Percentiles rank a stretch among this genome's conserved stretches.
Evolutionary conservation across 2,888 invertebrate species (phyloP).

Genomic region (Apoderus coryli): DNA sequence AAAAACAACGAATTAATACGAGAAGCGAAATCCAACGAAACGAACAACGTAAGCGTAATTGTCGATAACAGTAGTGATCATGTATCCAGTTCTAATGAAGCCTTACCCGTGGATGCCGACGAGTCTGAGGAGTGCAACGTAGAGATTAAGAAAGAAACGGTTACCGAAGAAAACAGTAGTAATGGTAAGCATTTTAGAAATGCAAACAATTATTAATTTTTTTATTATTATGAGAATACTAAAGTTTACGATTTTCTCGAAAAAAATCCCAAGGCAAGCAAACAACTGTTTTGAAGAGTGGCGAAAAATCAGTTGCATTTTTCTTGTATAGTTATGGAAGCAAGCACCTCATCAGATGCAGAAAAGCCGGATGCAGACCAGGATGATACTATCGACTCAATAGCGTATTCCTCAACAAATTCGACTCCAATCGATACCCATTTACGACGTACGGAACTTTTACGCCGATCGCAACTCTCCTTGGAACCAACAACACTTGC

Average conservation of each 20-base stretch:
- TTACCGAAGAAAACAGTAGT: conserved; percentile 17
- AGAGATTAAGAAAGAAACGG: conserved; percentile 21
- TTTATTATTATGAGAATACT: no score
- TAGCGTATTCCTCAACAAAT: conserved; percentile 35
- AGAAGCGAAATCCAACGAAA: no score
- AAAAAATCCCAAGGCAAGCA: no score
- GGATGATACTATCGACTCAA: conserved; percentile 61
- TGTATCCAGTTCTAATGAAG: conserved; percentile 33
- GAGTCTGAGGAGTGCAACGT: conserved; percentile 12
- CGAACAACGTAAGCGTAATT: conserved; percentile 6
- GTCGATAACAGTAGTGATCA: conserved; percentile 29
- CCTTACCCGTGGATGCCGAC: conserved; percentile 35
- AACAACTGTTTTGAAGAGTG: no score
- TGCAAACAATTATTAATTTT: no score
- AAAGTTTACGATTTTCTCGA: no score
- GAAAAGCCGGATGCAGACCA: conserved; percentile 36
- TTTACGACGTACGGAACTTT: conserved; percentile 10
- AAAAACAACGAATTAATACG: no score
- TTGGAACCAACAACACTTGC: conserved; percentile 44
- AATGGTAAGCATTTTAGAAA: no score
- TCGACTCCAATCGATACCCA: conserved; percentile 14
- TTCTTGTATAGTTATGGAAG: conserved; percentile 18
- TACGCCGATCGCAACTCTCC: conserved; percentile 12
- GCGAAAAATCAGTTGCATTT: no score
- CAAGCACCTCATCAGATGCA: conserved; percentile 27